These are phyloP conservation scores for Drosophila teissieri DNA, from an alignment of 1,140 invertebrate genomes.

Conservation along the genomic window DNA sequence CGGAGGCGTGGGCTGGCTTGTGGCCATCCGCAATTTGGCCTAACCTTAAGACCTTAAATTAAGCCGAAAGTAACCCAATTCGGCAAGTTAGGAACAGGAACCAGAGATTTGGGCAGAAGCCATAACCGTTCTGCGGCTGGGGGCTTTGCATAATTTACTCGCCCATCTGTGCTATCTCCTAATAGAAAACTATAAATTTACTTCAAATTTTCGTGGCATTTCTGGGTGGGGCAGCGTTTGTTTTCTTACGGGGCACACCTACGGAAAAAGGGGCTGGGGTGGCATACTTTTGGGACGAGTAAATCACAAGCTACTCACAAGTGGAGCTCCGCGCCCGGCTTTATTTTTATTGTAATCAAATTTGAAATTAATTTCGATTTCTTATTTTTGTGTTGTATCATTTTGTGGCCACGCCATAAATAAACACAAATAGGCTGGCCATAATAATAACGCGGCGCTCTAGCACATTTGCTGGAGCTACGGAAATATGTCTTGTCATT, in stretches of 20 bases:
- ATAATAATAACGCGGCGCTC: constrained; percentile 64
- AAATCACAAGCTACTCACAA: constrained; percentile 67
- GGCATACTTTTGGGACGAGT: constrained; percentile 59
- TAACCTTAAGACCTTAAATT: constrained; percentile 72
- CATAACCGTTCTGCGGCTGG: constrained; percentile 33
- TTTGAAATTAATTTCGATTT: constrained; percentile 73
- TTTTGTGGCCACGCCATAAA: constrained; percentile 63
- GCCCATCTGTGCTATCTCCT: constrained; percentile 41
- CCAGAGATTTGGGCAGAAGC: constrained; percentile 42
- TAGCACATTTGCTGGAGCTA: constrained; percentile 30
- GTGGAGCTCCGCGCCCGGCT: constrained; percentile 61
- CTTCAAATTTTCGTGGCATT: constrained; percentile 45
- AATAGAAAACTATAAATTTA: constrained; percentile 79
- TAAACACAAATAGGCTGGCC: constrained; percentile 68
- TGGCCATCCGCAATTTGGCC: constrained; percentile 69
- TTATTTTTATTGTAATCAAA: constrained; percentile 81
- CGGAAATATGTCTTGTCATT: constrained; percentile 78
- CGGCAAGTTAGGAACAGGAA: constrained; percentile 32
- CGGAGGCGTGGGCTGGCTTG: constrained; percentile 68
- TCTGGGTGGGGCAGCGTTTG: constrained; percentile 58
- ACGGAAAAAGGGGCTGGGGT: constrained; percentile 8
- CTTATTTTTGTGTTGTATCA: constrained; percentile 52
- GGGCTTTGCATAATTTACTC: constrained; percentile 68
- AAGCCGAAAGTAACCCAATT: constrained; percentile 78
- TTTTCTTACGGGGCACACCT: constrained; percentile 35